Conservation (phyloP, 2,888 invertebrate species). For the Patella pellucida region DNA sequence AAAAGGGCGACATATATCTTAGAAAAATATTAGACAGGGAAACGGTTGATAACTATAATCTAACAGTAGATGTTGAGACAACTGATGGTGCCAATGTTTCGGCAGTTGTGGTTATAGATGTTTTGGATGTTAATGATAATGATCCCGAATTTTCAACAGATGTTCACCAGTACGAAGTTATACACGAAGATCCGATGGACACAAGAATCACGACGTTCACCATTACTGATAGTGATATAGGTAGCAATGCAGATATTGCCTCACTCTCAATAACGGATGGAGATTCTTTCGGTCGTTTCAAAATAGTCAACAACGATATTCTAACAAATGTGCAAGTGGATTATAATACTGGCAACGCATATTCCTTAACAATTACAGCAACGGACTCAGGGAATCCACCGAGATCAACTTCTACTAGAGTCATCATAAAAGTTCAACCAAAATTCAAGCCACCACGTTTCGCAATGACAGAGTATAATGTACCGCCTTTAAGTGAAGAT, state of each 20-base stretch:
- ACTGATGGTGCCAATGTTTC: conserved; percentile 75
- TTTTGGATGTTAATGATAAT: conserved; percentile 87
- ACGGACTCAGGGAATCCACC: conserved; percentile 40
- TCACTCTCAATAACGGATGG: conserved; percentile 77
- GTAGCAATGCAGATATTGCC: conserved; percentile 82
- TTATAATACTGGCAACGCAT: conserved; percentile 40
- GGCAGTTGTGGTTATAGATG: conserved; percentile 84
- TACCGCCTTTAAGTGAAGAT: conserved; percentile 39
- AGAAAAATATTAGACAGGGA: conserved; percentile 87
- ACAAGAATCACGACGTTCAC: conserved; percentile 86
- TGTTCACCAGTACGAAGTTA: conserved; percentile 78
- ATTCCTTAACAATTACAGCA: conserved; percentile 41
- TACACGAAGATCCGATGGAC: conserved; percentile 89
- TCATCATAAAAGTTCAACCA: conserved; percentile 44
- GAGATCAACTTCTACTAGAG: conserved; percentile 34
- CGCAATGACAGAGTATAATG: conserved; percentile 20
- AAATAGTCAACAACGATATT: conserved; percentile 31
- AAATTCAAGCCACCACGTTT: conserved; percentile 39
- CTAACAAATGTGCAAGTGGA: conserved; percentile 36
- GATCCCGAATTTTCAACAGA: conserved; percentile 81
- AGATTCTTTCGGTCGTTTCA: conserved; percentile 42
- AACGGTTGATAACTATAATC: conserved; percentile 61
- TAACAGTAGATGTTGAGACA: conserved; percentile 39
- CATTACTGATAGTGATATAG: conserved; percentile 87
- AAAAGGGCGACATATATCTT: conserved; percentile 86